Evolutionary conservation across 1,140 invertebrate genomes (phyloP).

Genomic region (Xylocopa sonorina): DNA sequence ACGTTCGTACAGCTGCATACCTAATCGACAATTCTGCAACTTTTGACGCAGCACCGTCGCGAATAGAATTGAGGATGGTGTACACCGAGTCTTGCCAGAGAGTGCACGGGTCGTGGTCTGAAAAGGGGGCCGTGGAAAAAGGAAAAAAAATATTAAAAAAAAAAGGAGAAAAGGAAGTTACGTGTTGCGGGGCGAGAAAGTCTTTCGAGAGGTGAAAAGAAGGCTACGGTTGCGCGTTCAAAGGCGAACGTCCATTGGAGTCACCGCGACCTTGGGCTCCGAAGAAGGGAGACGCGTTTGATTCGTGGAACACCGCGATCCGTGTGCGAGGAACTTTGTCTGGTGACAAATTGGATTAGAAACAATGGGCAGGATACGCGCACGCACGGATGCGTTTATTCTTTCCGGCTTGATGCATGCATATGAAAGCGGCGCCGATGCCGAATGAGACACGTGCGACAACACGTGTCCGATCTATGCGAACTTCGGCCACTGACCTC

Average conservation of each 20-base stretch:
- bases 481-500: slow-evolving; percentile 32
- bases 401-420: slow-evolving; percentile 35
- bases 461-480: slow-evolving; percentile 44
- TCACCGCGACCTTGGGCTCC: slow-evolving; percentile 4
- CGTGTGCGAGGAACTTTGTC: background rate
- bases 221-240: slow-evolving; percentile 18
- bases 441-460: slow-evolving; percentile 46
- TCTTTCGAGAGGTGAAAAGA: slow-evolving; percentile 37
- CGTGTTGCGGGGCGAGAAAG: slow-evolving; percentile 25
- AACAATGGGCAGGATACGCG: slow-evolving; percentile 35
- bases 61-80: background rate
- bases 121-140: slow-evolving; percentile 19
- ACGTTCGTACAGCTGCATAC: background rate
- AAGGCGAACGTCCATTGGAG: background rate
- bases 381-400: slow-evolving; percentile 46
- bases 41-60: background rate
- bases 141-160: slow-evolving; percentile 31
- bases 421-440: slow-evolving; percentile 18
- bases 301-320: background rate
- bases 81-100: no score
- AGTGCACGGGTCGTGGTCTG: background rate
- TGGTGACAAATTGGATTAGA: slow-evolving; percentile 40
- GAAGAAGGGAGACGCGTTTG: background rate
- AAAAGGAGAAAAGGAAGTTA: slow-evolving; percentile 23
- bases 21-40: background rate